Evolutionary conservation across 2,888 invertebrate species (phyloP).

Genomic region (Magallana nippona): DNA sequence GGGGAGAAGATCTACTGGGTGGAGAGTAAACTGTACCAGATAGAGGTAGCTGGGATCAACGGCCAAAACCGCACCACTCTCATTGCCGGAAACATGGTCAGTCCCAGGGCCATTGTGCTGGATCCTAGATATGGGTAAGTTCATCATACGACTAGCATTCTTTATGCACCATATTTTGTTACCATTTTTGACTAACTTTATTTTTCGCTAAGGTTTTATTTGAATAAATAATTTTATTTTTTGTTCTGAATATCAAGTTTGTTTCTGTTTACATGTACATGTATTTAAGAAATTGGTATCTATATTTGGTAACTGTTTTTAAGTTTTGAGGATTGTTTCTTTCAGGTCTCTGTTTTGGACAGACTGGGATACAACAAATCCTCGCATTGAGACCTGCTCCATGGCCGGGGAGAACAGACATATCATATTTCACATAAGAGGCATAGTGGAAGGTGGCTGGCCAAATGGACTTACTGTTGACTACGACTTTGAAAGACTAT

Average conservation of each 20-base stretch:
- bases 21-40: conserved; percentile 80
- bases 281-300: too few relatives aligned
- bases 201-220: too few relatives aligned
- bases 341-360: conserved; percentile 93
- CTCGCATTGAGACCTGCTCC: conserved; percentile 91
- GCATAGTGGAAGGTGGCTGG: conserved; percentile 84
- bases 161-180: not conserved
- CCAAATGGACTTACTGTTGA: conserved; percentile 94
- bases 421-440: conserved; percentile 83
- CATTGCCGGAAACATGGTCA: conserved; percentile 90
- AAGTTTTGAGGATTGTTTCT: not conserved
- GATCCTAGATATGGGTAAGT: conserved; percentile 88
- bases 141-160: not conserved
- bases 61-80: conserved; percentile 87
- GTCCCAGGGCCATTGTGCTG: conserved; percentile 92
- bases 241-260: not conserved
- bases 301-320: too few relatives aligned
- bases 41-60: conserved; percentile 80
- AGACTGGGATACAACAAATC: conserved; percentile 90
- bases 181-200: too few relatives aligned
- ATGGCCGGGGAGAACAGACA: conserved; percentile 90
- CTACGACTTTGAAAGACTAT: conserved; percentile 85
- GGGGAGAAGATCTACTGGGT: conserved; percentile 81
- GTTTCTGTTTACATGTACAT: too few relatives aligned
- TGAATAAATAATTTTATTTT: not conserved